phyloP scores from a whole-genome alignment of 2,888 invertebrate species.

The Pristionchus maxplancki region DNA sequence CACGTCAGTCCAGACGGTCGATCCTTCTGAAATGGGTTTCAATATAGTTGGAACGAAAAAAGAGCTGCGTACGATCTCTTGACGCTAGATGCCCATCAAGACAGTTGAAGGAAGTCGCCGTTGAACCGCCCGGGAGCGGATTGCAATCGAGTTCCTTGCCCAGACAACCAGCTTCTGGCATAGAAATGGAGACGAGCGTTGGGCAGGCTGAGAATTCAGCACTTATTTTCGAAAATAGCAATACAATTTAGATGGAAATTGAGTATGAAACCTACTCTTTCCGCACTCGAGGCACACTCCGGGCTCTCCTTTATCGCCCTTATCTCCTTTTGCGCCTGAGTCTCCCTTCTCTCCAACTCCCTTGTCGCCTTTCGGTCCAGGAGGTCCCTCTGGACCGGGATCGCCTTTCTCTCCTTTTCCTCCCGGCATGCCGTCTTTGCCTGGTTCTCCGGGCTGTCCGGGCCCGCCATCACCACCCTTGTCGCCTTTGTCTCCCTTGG shows the following conservation, averaged over 20 bases:
- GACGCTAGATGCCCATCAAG: neutral
- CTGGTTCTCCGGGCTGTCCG: neutral
- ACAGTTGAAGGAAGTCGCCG: neutral
- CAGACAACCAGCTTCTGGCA: neutral
- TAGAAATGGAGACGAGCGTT: neutral
- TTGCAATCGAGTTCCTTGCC: conserved; percentile 4
- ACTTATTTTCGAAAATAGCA: neutral
- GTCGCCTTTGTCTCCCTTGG: neutral
- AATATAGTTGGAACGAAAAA: neutral
- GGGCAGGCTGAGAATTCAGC: neutral
- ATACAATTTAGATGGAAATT: neutral
- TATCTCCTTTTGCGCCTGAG: too few species aligned
- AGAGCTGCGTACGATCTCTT: conserved; percentile 1
- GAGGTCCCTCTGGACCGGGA: neutral
- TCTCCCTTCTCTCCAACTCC: too few species aligned
- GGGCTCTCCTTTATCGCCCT: neutral
- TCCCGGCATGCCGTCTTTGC: neutral
- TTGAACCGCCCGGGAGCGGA: conserved; percentile 8
- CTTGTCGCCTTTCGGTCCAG: neutral
- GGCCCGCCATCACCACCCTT: neutral
- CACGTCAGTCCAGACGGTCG: neutral
- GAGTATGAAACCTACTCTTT: neutral
- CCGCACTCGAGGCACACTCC: neutral
- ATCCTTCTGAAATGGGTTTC: neutral
- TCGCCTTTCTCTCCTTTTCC: neutral